A percentile compares a stretch with the other conserved stretches of the same genome.
phyloP scores from a whole-genome alignment of 1,140 invertebrate genomes.

The Penaeus japonicus region DNA sequence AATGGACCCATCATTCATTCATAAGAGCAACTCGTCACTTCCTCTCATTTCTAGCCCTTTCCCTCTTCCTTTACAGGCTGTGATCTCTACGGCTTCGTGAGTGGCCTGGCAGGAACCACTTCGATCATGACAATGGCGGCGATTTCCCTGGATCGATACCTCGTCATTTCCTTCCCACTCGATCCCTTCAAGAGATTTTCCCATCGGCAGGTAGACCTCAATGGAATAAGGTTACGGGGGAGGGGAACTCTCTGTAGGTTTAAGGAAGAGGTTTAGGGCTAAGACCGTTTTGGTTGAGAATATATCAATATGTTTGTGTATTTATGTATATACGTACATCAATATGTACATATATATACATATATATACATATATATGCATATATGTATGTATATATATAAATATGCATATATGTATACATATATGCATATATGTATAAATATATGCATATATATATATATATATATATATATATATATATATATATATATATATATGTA shows the following conservation, averaged over 20 bases:
- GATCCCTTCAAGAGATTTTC: conserved; percentile 62
- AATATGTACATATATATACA: neutral
- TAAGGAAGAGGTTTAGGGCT: too few species aligned
- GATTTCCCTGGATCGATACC: conserved; percentile 62
- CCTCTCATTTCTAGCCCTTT: neutral
- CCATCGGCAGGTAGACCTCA: conserved; percentile 25
- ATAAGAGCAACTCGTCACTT: too few species aligned
- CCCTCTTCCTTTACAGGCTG: conserved; percentile 72
- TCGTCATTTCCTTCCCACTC: conserved; percentile 62
- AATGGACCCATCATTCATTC: too few species aligned
- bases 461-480: neutral
- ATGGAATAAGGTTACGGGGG: neutral
- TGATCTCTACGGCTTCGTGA: conserved; percentile 80
- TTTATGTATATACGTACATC: neutral
- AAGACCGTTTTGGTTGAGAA: neutral
- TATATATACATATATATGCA: neutral
- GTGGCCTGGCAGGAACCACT: conserved; percentile 63
- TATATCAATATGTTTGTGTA: neutral
- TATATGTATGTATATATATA: too few species aligned
- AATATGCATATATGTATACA: too few species aligned
- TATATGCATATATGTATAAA: neutral
- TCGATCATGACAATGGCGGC: conserved; percentile 61
- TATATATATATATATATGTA: neutral
- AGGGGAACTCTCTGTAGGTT: too few species aligned
- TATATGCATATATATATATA: neutral